Evolutionary conservation across 2,888 invertebrate species (phyloP), one percentile per base, ranked within the genome.

Genomic region (Cyaniris semiargus): DNA sequence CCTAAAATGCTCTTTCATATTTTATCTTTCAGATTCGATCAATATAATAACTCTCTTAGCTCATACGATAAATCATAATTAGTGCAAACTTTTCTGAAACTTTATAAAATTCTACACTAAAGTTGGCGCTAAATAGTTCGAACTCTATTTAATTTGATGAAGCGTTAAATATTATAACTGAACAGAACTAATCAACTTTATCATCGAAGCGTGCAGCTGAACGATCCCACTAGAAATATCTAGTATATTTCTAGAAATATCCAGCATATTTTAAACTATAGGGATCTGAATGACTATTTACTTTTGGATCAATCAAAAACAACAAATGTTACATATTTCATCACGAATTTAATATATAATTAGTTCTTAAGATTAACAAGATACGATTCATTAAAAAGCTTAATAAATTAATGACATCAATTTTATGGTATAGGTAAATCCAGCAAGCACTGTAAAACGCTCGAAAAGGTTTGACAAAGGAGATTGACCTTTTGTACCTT

Each of bases 141-240:
- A 48, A 48, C 48, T 48, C 7, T 15, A 48, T 18, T 53, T 5
- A 53, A 53, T 53, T 53, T 18, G 53, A 18, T 18, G 53, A 53
- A 53, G 53, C 18, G 53, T 53, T 66, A 0, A 66, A 66, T 66
- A 66, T 27, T 23, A 23, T 23, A 23, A 21, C n/a, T 21, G 21
- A 21, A 60, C 21, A 21, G n/a, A 58, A 34, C 6, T n/a, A 70
- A 70, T 70, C 34, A 34, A 70, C 31, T 70, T 21, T 31, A 15
- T 34, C 38, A 38, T 38, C 10, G 34, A 38, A 70, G 21, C 38
- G 71, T 71, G 13, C 21, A 21, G 3, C 7, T 31, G 13, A 70
- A 34, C 31, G 70, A 70, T 31, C 18, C 44, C 44, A 71, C 71
- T 71, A 71, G n/a, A 71, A n/a, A 38, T 71, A 70, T 38, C n/a